Conservation (phyloP, 2,113 vertebrate species). For the Microtus oregoni region DNA sequence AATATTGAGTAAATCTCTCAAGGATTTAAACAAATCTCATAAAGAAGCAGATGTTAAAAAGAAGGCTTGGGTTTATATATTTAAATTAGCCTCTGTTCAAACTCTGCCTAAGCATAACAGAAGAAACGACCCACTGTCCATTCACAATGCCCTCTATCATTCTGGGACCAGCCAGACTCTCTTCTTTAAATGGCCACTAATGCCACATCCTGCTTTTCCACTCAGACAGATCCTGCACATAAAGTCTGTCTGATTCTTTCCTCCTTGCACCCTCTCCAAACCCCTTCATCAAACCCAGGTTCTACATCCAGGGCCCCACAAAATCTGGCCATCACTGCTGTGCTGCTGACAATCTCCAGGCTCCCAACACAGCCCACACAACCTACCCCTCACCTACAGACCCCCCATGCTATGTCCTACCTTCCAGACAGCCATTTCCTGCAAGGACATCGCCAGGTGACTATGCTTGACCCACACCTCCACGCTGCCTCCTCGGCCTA, state of each 20-base stretch:
- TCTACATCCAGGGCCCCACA: not conserved
- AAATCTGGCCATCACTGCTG: not conserved
- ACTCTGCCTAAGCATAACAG: not conserved
- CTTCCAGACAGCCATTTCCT: not conserved
- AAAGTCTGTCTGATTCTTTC: too few relatives aligned
- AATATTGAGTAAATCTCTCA: slow-evolving; percentile 59
- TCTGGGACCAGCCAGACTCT: not conserved
- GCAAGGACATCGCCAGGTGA: not conserved
- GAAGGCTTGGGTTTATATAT: slow-evolving; percentile 33
- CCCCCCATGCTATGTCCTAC: not conserved
- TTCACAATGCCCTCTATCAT: not conserved
- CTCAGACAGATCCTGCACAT: not conserved
- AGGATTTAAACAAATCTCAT: slow-evolving; percentile 57
- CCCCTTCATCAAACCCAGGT: not conserved
- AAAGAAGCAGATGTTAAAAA: slow-evolving; percentile 58
- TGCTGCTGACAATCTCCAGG: not conserved
- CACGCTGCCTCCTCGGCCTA: not conserved
- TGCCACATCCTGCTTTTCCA: not conserved
- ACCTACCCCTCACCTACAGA: not conserved
- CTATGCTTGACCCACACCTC: not conserved
- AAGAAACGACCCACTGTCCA: not conserved
- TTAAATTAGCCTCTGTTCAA: slow-evolving; percentile 52
- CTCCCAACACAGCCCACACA: not conserved
- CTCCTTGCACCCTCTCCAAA: not conserved
- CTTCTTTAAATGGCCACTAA: not conserved